Base-by-base conservation (phyloP, 2,888 invertebrate genomes). In the Tiphia femorata region DNA sequence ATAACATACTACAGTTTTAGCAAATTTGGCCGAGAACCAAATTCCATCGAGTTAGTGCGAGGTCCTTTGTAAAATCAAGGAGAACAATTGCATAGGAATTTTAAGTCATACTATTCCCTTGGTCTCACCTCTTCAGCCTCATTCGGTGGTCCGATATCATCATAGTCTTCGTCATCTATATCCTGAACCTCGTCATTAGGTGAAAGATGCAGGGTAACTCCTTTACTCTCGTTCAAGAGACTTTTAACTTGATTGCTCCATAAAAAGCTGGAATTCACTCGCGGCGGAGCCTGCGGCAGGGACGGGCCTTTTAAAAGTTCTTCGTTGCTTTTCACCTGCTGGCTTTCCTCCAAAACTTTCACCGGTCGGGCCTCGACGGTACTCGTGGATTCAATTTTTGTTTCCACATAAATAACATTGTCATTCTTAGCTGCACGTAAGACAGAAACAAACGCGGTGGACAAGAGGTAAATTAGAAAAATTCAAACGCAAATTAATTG, bases 201-300 rank as follows among this genome's bases (percentile, higher is more conserved):
- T 27, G 16, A n/a, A 7, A 25, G 2, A 19, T 16, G 16, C 10
- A n/a, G 1, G 1, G 0, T 7, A 4, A 8, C 20, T 7, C 20
- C 25, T 17, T 27, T 6, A 16, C 33, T 29, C n/a, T 25, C 41
- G 19, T 51, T 48, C 7, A 42, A 29, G 17, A 47, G 38, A 40
- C 4, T 49, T 27, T 54, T 60, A 6, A 30, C 27, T 2, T 43
- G 57, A 37, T 12, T 53, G 49, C 70, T 67, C 80, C 78, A 80
- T 21, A 79, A 68, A 57, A 79, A 78, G 60, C 80, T 79, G 23
- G 59, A 47, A 37, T 79, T 79, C 14, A 64, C 63, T 12, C 23
- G 55, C 14, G 57, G 49, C 19, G 46, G 17, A 6, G 41, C 25
- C 23, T 42, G 16, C 12, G 42, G 27, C 8, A 42, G 8, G n/a